These are phyloP conservation scores for Gari tellinella DNA, from an alignment of 2,888 invertebrate species.

Conservation along the genomic window DNA sequence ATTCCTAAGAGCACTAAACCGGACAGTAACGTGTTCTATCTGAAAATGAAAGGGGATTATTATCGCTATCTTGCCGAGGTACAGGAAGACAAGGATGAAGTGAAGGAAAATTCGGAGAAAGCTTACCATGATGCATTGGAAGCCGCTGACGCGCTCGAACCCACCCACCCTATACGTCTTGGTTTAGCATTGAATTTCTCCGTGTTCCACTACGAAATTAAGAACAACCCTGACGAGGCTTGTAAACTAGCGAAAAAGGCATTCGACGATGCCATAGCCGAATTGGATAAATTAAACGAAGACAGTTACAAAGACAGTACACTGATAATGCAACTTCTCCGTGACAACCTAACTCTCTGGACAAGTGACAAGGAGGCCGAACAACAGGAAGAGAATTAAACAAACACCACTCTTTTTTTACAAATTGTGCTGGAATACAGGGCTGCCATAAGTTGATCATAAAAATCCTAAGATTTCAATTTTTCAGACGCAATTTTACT, in stretches of 20 bases:
- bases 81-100: constrained; percentile 91
- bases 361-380: constrained; percentile 93
- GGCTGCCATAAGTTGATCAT: too few species aligned
- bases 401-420: too few species aligned
- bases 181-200: constrained; percentile 99
- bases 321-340: constrained; percentile 99
- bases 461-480: too few species aligned
- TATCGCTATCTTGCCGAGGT: constrained; percentile 99
- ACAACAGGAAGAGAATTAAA: constrained; percentile 27
- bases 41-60: constrained; percentile 99
- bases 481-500: too few species aligned
- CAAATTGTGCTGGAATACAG: too few species aligned
- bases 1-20: constrained; percentile 97
- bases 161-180: constrained; percentile 99
- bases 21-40: constrained; percentile 98
- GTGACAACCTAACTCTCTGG: constrained; percentile 91
- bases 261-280: constrained; percentile 99
- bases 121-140: constrained; percentile 99
- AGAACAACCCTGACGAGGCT: constrained; percentile 99
- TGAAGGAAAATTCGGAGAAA: constrained; percentile 87
- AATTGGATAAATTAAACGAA: constrained; percentile 99
- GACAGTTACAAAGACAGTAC: constrained; percentile 99
- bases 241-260: constrained; percentile 99
- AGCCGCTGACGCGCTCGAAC: constrained; percentile 99
- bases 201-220: constrained; percentile 99